These are phyloP conservation scores for Henricia sp. DNA, from an alignment of 53 echinoderm and acorn worm genomes.

Conservation along the genomic window DNA sequence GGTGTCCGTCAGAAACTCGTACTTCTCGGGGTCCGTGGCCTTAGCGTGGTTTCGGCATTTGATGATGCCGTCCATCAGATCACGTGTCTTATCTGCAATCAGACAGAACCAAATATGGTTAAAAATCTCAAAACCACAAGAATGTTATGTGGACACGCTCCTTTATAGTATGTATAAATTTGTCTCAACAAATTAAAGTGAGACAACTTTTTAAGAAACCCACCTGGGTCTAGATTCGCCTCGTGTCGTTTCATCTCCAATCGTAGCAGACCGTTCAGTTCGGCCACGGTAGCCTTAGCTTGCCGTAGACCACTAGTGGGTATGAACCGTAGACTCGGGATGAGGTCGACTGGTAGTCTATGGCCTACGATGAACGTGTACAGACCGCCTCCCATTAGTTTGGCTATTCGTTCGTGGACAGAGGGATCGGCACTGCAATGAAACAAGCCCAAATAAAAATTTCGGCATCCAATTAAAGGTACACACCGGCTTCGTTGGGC, in stretches of 20 bases:
- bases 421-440: slow-evolving; percentile 31
- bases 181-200: no score
- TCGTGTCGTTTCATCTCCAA: slow-evolving; percentile 57
- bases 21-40: slow-evolving; percentile 31
- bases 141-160: no score
- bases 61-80: slow-evolving; percentile 53
- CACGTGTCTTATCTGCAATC: slow-evolving; percentile 25
- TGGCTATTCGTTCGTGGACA: slow-evolving; percentile 22
- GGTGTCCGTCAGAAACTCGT: slow-evolving; percentile 44
- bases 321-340: slow-evolving; percentile 32
- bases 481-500: no score
- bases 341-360: slow-evolving; percentile 28
- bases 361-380: slow-evolving; percentile 49
- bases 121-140: no score
- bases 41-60: slow-evolving; percentile 21
- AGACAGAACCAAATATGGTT: no score
- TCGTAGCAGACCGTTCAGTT: slow-evolving; percentile 25
- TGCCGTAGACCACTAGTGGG: slow-evolving; percentile 15
- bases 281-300: slow-evolving; percentile 14
- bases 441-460: not conserved
- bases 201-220: no score
- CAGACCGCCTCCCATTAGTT: slow-evolving; percentile 28
- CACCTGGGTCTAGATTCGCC: slow-evolving; percentile 35
- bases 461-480: no score
- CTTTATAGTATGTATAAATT: no score